These are phyloP conservation scores for Bhutanitis thaidina DNA, from an alignment of 2,888 invertebrate species.

Conservation along the genomic window DNA sequence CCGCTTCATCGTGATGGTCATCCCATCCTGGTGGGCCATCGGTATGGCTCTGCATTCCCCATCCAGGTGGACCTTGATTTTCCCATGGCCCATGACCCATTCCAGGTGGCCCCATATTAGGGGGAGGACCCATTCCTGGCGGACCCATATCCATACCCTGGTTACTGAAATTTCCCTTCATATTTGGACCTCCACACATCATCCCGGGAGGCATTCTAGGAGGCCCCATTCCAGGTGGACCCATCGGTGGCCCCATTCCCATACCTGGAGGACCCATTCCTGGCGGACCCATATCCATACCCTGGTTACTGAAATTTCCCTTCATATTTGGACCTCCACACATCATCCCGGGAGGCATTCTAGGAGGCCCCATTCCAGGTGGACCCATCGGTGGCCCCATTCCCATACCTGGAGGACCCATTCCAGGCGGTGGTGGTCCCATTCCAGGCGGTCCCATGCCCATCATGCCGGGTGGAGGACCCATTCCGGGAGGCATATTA, in stretches of 20 bases:
- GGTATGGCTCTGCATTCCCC: conserved; percentile 37
- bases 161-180: conserved; percentile 37
- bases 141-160: conserved; percentile 65
- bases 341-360: conserved; percentile 64
- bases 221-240: conserved; percentile 57
- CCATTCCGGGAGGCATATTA: conserved; percentile 35
- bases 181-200: conserved; percentile 55
- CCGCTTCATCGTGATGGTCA: conserved; percentile 59
- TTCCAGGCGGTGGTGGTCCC: conserved; percentile 43
- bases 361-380: conserved; percentile 55
- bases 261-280: conserved; percentile 50
- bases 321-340: conserved; percentile 51
- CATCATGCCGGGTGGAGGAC: conserved; percentile 39
- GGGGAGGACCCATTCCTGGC: conserved; percentile 66
- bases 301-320: conserved; percentile 34
- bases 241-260: conserved; percentile 48
- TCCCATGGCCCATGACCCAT: conserved; percentile 58
- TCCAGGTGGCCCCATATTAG: conserved; percentile 54
- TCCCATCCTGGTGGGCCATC: conserved; percentile 63
- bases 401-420: conserved; percentile 50
- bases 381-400: conserved; percentile 50
- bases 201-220: conserved; percentile 60
- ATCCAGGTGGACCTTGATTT: conserved; percentile 51
- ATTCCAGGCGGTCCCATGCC: conserved; percentile 42
- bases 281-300: conserved; percentile 63